Evolutionary conservation across 2,797 vertebrate genomes (phyloP).

Genomic region (Gallinago stenura): DNA sequence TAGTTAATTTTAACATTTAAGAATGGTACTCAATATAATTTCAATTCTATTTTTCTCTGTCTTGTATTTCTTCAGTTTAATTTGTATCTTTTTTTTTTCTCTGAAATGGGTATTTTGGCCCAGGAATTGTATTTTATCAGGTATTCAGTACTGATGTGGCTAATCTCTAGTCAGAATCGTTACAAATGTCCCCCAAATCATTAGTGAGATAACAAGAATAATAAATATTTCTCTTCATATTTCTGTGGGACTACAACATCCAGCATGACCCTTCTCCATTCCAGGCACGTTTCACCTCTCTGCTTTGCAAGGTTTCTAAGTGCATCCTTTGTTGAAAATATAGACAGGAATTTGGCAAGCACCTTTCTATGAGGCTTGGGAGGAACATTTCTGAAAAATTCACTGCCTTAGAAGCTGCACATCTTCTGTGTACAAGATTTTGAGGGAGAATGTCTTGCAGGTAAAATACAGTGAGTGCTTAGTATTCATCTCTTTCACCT

Average conservation of each 20-base stretch:
- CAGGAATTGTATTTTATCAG: neutral
- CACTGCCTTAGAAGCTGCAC: neutral
- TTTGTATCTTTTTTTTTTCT: neutral
- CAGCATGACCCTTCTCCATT: neutral
- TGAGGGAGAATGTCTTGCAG: neutral
- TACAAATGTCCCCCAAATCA: accelerated
- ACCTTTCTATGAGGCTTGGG: neutral
- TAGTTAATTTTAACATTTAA: neutral
- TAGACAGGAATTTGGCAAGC: neutral
- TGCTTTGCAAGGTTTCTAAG: neutral
- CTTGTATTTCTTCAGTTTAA: neutral
- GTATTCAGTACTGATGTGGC: neutral
- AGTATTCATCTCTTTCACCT: neutral
- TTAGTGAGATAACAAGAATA: neutral
- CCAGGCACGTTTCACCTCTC: neutral
- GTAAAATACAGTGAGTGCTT: neutral
- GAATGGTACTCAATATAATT: neutral
- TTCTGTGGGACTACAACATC: neutral
- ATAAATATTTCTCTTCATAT: neutral
- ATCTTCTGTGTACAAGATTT: neutral
- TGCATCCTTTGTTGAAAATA: neutral
- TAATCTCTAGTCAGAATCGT: neutral
- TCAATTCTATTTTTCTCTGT: neutral
- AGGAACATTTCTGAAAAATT: neutral
- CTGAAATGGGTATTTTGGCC: neutral